A percentile compares a stretch with the other conserved stretches of the same genome.
These are phyloP conservation scores for Homalodisca vitripennis DNA, from an alignment of 1,140 invertebrate genomes.

Conservation along the genomic window DNA sequence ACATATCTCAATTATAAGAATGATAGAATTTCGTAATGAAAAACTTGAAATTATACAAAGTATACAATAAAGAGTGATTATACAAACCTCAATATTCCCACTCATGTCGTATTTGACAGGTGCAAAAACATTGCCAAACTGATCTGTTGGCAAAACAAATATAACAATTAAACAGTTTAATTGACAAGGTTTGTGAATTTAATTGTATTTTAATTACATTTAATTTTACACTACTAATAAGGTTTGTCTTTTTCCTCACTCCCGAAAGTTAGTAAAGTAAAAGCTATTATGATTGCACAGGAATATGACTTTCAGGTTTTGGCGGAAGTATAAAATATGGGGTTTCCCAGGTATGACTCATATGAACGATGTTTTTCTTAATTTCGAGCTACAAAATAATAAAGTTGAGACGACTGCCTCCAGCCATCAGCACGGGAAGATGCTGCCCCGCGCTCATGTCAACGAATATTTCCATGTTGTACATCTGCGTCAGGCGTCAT, in stretches of 20 bases:
- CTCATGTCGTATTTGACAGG: constrained; percentile 34
- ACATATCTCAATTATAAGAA: too few relatives aligned
- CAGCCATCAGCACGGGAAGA: too few relatives aligned
- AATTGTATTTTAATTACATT: background rate
- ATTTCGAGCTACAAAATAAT: too few relatives aligned
- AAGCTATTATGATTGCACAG: background rate
- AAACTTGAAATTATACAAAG: background rate
- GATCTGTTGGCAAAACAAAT: constrained; percentile 22
- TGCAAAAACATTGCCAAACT: constrained; percentile 32
- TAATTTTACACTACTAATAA: too few relatives aligned
- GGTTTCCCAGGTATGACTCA: too few relatives aligned
- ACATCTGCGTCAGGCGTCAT: too few relatives aligned
- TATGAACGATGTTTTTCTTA: too few relatives aligned
- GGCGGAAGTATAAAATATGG: background rate
- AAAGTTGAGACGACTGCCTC: too few relatives aligned
- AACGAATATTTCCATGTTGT: too few relatives aligned
- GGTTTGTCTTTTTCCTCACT: background rate
- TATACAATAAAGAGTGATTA: background rate
- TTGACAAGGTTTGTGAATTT: background rate
- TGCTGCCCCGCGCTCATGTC: too few relatives aligned
- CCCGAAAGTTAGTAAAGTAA: too few relatives aligned
- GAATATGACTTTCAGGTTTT: background rate
- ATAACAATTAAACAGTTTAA: background rate
- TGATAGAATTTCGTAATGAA: too few relatives aligned
- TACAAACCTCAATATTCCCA: constrained; percentile 34